Conservation (phyloP, 1,140 invertebrate species). For the Penaeus indicus region DNA sequence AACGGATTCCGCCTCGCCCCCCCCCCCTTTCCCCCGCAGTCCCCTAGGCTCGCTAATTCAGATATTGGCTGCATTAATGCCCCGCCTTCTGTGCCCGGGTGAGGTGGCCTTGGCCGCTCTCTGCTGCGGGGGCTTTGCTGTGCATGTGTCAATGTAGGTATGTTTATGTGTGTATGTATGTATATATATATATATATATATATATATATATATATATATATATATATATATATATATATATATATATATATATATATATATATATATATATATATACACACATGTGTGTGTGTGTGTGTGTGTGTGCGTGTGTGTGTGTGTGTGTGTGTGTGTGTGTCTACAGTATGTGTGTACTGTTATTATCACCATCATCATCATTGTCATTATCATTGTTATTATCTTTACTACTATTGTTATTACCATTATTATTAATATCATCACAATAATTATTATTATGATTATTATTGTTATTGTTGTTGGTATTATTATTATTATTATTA, state of each 20-base stretch:
- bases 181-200: constrained; percentile 29
- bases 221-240: constrained; percentile 1
- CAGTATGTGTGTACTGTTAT: not conserved
- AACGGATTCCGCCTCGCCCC: too few species aligned
- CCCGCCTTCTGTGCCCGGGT: too few species aligned
- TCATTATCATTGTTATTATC: too few species aligned
- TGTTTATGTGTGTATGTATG: not conserved
- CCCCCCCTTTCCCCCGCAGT: too few species aligned
- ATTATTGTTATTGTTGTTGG: not conserved
- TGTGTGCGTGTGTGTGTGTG: constrained; percentile 22
- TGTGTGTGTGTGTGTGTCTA: constrained; percentile 37
- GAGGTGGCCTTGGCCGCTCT: too few species aligned
- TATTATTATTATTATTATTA: too few species aligned
- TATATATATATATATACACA: constrained; percentile 40
- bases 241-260: constrained; percentile 31
- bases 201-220: constrained; percentile 43
- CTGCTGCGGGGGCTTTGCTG: too few species aligned
- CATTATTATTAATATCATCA: too few species aligned
- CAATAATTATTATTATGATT: too few species aligned
- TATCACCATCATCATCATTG: not conserved
- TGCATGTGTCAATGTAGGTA: too few species aligned
- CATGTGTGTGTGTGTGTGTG: not conserved
- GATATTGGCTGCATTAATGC: too few species aligned
- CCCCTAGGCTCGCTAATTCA: too few species aligned
- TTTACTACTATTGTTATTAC: not conserved